phyloP scores from a whole-genome alignment of 2,113 vertebrate species.

The Syngnathus typhle region DNA sequence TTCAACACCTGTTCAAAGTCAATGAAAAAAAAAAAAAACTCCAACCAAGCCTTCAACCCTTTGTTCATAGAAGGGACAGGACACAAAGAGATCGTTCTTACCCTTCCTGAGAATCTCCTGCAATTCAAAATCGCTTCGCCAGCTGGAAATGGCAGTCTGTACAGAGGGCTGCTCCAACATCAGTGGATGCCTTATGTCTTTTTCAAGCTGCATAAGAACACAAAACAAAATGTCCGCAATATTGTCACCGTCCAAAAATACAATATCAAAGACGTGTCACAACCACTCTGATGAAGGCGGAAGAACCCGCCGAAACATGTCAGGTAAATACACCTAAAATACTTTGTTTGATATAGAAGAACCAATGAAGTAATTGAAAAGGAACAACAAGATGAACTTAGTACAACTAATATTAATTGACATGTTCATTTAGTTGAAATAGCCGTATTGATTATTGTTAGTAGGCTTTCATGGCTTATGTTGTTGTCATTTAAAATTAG shows the following conservation, averaged over 20 bases:
- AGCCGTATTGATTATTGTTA: not conserved
- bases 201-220: slow-evolving; percentile 77
- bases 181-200: slow-evolving; percentile 78
- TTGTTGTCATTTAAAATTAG: not conserved
- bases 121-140: slow-evolving; percentile 87
- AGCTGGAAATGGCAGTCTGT: slow-evolving; percentile 81
- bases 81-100: slow-evolving; percentile 46
- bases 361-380: no score
- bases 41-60: not conserved
- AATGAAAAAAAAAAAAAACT: not conserved
- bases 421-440: not conserved
- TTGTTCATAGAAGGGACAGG: not conserved
- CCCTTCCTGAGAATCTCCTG: slow-evolving; percentile 97
- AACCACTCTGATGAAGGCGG: no score
- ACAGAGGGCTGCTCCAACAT: slow-evolving; percentile 82
- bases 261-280: no score
- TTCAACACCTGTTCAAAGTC: not conserved
- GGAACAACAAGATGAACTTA: no score
- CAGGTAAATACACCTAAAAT: no score
- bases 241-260: not conserved
- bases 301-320: no score
- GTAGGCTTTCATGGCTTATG: not conserved
- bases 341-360: no score
- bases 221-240: not conserved
- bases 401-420: no score